Evolutionary conservation across 2,888 invertebrate genomes (phyloP).

Genomic region (Cephus pygmeus): DNA sequence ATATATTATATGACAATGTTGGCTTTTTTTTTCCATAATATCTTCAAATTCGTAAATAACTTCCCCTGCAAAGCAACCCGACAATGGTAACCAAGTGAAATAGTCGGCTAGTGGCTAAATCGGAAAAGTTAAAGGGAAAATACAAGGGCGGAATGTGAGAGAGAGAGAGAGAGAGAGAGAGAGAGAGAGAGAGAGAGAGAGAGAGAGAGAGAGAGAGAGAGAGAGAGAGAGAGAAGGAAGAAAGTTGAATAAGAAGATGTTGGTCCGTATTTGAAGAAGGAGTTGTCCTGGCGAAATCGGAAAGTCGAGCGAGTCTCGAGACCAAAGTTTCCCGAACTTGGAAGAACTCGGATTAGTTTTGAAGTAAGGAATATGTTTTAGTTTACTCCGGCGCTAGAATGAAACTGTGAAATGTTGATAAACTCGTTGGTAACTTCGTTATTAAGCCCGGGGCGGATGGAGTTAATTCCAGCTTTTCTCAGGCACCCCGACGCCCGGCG

Average conservation of each 20-base stretch:
- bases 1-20: not conserved
- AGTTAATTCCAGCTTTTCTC: not conserved
- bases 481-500: not conserved
- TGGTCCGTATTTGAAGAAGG: not conserved
- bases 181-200: too few relatives aligned
- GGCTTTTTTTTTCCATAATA: not conserved
- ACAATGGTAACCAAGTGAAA: not conserved
- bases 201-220: too few relatives aligned
- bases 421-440: slow-evolving; percentile 42
- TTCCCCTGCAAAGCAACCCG: not conserved
- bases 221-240: not conserved
- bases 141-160: not conserved
- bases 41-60: not conserved
- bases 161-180: too few relatives aligned
- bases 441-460: slow-evolving; percentile 18
- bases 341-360: not conserved
- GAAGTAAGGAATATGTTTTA: not conserved
- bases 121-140: not conserved
- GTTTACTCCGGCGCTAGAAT: slow-evolving; percentile 26
- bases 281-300: not conserved
- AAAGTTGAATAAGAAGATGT: not conserved
- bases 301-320: not conserved
- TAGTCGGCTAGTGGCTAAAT: not conserved
- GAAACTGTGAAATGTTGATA: slow-evolving; percentile 46
- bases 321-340: not conserved